These are phyloP conservation scores for Mellivora capensis DNA, from an alignment of 2,113 vertebrate genomes.

Conservation along the genomic window DNA sequence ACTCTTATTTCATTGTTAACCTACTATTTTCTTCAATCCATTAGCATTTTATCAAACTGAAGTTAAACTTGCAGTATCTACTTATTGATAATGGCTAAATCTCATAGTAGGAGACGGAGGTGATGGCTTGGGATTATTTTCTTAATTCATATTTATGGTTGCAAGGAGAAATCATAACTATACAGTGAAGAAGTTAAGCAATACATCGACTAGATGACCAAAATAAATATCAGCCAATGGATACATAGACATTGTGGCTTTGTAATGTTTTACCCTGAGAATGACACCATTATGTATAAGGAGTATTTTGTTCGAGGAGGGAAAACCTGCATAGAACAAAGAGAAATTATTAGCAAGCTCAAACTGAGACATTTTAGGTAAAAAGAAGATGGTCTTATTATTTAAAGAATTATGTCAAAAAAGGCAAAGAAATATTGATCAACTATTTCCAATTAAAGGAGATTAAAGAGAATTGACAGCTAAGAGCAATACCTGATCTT, in stretches of 20 bases:
- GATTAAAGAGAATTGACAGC: background rate
- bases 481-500: background rate
- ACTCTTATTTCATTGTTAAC: background rate
- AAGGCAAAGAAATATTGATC: background rate
- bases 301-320: background rate
- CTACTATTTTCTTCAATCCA: background rate
- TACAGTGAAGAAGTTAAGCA: background rate
- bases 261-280: background rate
- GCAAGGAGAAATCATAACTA: background rate
- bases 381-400: background rate
- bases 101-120: fast-evolving
- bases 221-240: background rate
- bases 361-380: background rate
- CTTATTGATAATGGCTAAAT: background rate
- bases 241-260: background rate
- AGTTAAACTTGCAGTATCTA: too few relatives aligned
- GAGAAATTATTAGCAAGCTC: background rate
- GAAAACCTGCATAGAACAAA: background rate
- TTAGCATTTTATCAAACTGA: background rate
- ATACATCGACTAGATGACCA: background rate
- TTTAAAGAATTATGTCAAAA: background rate
- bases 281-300: background rate
- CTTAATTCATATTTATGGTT: background rate
- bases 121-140: background rate
- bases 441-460: background rate